Base-by-base conservation (phyloP, 2,888 invertebrate species). In the Tetragnatha montana region DNA sequence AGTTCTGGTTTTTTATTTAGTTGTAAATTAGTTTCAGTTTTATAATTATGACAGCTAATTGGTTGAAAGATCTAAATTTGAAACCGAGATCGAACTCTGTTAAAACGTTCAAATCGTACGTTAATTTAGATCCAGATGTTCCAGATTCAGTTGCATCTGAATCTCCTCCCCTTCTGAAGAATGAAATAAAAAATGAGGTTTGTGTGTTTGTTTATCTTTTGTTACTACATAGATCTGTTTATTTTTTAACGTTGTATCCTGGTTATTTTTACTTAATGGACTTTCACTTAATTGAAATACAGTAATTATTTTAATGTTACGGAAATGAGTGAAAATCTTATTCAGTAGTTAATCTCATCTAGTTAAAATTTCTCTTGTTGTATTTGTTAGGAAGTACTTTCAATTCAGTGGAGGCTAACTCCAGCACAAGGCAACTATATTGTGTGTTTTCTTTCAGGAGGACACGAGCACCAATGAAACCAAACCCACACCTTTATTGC, bases 401-500 rank as follows among this genome's bases (percentile, higher is more conserved):
- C 35, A 35, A n/a, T 35, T 35, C 35, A 35, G 35, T 35, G 35
- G 35, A 2, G 35, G 2, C 2, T 35, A 35, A 35, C 35, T 35
- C 35, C 35, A 35, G 35, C 35, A 2, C 4, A 35, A 35, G 35
- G 35, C 35, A 35, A 35, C 35, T 35, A 35, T 35, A 35, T 35
- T 60, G 7, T 17, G 14, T 60, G 60, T 17, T 60, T 69, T 1
- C 19, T 80, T 84, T 6, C 19, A 87, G 87, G 80, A 78, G 60
- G 85, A 79, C 6, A 74, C 17, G 22, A 22, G 35, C 35, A 78
- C 71, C 76, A 50, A 70, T 71, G 14, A 78, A 82, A 73, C 78
- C 60, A 60, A 35, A 35, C 35, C 85, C 8, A 35, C 73, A 21
- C 87, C 91, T 21, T 87, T 93, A 92, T 93, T 95, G 93, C 90